Conservation (phyloP, 2,113 vertebrate species). For the Cheilinus undulatus region DNA sequence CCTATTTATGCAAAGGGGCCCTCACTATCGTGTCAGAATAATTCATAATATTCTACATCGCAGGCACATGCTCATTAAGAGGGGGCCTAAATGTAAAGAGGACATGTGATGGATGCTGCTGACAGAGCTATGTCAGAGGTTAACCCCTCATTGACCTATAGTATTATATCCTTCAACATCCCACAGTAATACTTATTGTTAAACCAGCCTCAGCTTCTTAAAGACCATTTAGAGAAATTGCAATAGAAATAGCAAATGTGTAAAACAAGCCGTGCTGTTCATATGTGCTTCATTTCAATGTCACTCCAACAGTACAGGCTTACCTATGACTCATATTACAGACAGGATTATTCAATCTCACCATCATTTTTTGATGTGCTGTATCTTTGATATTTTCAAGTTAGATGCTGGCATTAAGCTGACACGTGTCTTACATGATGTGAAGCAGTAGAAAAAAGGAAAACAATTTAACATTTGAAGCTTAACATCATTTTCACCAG, state of each 20-base stretch:
- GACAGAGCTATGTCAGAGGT: conserved; percentile 64
- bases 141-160: conserved; percentile 71
- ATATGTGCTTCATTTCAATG: not conserved
- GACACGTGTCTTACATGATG: not conserved
- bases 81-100: conserved; percentile 43
- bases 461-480: not conserved
- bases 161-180: conserved; percentile 29
- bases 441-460: not conserved
- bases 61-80: conserved; percentile 71
- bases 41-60: conserved; percentile 64
- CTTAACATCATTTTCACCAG: not conserved
- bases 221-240: not conserved
- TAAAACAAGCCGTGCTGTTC: not conserved
- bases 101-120: conserved; percentile 62
- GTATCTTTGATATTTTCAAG: not conserved
- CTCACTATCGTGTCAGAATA: conserved; percentile 74
- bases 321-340: not conserved
- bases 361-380: not conserved
- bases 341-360: not conserved
- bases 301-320: not conserved
- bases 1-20: conserved; percentile 73
- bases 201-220: conserved; percentile 3
- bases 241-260: not conserved
- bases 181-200: conserved; percentile 35
- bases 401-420: not conserved